phyloP scores from a whole-genome alignment of 2,113 vertebrate genomes.

The Gambusia affinis region DNA sequence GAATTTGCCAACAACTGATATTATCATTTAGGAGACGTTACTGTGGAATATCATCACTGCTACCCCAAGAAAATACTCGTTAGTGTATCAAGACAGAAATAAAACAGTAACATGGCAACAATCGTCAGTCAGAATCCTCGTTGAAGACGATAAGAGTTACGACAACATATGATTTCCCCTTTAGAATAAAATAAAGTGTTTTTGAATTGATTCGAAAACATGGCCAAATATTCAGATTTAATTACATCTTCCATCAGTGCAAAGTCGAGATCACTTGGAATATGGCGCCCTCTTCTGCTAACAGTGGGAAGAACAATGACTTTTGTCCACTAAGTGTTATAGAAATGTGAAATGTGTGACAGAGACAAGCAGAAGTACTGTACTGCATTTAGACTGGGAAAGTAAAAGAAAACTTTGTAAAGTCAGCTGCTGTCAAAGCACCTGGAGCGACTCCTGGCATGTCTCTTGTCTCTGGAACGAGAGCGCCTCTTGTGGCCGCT shows the following conservation, averaged over 20 bases:
- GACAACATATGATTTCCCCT: no score
- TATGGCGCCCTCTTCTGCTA: constrained; percentile 15
- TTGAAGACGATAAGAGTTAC: no score
- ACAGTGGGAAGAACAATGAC: neutral
- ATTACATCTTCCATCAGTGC: neutral
- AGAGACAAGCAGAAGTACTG: neutral
- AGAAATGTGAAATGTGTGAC: no score
- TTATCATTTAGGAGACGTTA: no score
- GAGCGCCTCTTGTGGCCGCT: constrained; percentile 85
- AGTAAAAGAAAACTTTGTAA: neutral
- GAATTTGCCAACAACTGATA: no score
- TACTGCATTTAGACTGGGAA: neutral
- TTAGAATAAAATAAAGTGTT: no score
- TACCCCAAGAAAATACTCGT: neutral
- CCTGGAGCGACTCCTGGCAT: constrained; percentile 85
- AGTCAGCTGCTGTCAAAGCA: constrained; percentile 54
- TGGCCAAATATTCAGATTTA: neutral
- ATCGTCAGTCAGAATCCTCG: no score
- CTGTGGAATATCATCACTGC: neutral
- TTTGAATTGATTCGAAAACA: neutral
- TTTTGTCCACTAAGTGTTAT: no score
- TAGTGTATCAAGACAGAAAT: neutral
- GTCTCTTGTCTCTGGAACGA: constrained; percentile 86
- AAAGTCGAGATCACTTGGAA: neutral
- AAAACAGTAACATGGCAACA: no score